Evolutionary conservation across 2,797 vertebrate genomes (phyloP).

Genomic region (Kryptolebias ocellatus): DNA sequence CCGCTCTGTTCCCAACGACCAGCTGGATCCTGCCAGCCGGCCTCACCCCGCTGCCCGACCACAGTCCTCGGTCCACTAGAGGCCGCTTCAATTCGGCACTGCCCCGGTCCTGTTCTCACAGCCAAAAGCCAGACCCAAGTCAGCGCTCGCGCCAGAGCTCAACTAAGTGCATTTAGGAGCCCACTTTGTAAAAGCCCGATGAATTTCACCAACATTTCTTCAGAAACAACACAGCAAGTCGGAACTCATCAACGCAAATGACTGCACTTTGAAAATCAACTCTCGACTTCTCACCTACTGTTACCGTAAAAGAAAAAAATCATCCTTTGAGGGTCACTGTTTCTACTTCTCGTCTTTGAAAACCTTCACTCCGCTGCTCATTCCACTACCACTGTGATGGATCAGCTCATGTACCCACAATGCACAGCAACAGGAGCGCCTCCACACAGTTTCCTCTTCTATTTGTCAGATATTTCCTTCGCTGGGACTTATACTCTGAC

Average conservation of each 20-base stretch:
- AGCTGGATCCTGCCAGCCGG: conserved; percentile 80
- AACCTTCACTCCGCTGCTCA: conserved; percentile 7
- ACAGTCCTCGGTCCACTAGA: conserved; percentile 80
- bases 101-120: conserved; percentile 65
- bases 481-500: conserved; percentile 44
- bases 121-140: conserved; percentile 41
- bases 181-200: conserved; percentile 14
- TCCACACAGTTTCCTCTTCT: conserved; percentile 24
- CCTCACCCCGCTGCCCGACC: conserved; percentile 75
- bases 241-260: conserved; percentile 43
- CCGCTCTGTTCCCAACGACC: conserved; percentile 82
- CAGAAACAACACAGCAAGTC: conserved; percentile 26
- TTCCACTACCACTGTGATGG: conserved; percentile 11
- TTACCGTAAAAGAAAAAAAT: not conserved
- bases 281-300: conserved; percentile 2
- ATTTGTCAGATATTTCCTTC: conserved; percentile 1
- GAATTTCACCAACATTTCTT: conserved; percentile 26
- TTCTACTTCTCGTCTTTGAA: conserved; percentile 3
- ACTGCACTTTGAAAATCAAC: conserved; percentile 42
- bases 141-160: conserved; percentile 20
- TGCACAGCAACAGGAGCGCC: conserved; percentile 40
- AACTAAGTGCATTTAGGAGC: conserved; percentile 24
- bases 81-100: conserved; percentile 40
- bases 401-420: conserved; percentile 32
- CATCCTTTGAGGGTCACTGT: not conserved